These are phyloP conservation scores for Rotaria macrura DNA, from an alignment of 2,888 invertebrate genomes.

Conservation along the genomic window DNA sequence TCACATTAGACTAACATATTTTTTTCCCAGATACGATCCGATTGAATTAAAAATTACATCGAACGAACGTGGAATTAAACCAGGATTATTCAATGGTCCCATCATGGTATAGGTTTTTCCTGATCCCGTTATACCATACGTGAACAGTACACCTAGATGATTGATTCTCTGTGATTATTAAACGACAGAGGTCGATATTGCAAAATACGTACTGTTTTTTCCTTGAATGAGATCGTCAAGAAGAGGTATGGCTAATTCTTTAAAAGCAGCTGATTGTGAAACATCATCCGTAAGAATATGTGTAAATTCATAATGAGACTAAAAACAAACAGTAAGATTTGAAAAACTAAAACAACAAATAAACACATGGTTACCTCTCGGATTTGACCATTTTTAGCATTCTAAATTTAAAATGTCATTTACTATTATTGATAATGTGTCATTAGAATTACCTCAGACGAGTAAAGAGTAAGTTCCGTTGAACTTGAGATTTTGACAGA, in stretches of 20 bases:
- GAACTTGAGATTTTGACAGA: neutral
- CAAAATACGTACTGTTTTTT: constrained; percentile 60
- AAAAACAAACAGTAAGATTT: constrained; percentile 40
- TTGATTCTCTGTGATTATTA: too few relatives aligned
- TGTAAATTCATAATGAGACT: constrained; percentile 58
- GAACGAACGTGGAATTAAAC: constrained; percentile 75
- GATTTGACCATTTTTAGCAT: neutral
- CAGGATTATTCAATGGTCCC: constrained; percentile 61
- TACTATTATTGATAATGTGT: too few relatives aligned
- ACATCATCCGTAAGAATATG: constrained; percentile 70
- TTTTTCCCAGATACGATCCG: constrained; percentile 66
- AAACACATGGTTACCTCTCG: neutral
- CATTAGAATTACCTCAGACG: neutral
- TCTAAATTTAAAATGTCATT: neutral
- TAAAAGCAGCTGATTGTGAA: constrained; percentile 72
- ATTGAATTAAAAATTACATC: constrained; percentile 84
- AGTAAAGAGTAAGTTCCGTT: neutral
- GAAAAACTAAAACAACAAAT: neutral
- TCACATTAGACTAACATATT: constrained; percentile 55
- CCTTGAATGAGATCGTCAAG: constrained; percentile 72
- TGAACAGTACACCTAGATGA: constrained; percentile 61
- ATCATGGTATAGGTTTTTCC: constrained; percentile 97
- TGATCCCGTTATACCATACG: constrained; percentile 87
- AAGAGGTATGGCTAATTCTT: constrained; percentile 70
- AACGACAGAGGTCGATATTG: too few relatives aligned